A percentile compares a stretch with the other conserved stretches of the same genome.
phyloP scores from a whole-genome alignment of 2,797 vertebrate species.

The Catharus ustulatus region DNA sequence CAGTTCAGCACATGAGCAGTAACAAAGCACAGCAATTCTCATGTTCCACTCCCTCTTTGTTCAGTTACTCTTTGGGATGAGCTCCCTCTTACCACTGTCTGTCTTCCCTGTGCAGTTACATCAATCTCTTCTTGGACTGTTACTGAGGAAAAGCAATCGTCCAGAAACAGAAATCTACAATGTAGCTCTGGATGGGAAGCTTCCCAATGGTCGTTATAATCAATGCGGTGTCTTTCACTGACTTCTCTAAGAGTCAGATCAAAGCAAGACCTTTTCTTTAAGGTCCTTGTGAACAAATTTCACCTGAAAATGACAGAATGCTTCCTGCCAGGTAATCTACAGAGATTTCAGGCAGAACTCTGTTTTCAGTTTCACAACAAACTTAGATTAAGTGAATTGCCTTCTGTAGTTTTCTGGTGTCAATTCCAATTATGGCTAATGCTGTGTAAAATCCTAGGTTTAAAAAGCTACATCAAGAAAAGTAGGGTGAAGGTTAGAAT shows the following conservation, averaged over 20 bases:
- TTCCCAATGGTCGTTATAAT: neutral
- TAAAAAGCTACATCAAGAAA: neutral
- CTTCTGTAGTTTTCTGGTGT: conserved; percentile 20
- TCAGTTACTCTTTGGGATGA: neutral
- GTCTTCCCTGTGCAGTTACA: neutral
- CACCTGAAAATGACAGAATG: conserved; percentile 18
- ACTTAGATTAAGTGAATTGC: conserved; percentile 21
- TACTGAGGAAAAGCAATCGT: conserved; percentile 48
- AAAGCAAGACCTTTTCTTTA: conserved; percentile 47
- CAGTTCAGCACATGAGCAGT: neutral
- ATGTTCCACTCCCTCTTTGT: conserved; percentile 10
- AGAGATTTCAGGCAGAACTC: conserved; percentile 32
- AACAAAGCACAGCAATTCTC: neutral
- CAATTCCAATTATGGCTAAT: conserved; percentile 21
- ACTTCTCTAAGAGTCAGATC: conserved; percentile 20
- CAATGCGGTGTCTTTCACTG: conserved; percentile 19
- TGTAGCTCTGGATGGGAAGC: neutral
- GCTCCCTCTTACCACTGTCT: neutral
- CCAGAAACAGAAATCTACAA: conserved; percentile 23
- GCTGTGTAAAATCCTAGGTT: neutral
- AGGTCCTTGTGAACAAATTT: conserved; percentile 28
- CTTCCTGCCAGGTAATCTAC: conserved; percentile 18
- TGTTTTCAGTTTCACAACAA: conserved; percentile 27
- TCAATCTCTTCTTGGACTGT: conserved; percentile 7
- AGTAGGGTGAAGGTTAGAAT: neutral